Conservation (phyloP, 2,888 invertebrate genomes). For the Ophion costatus region DNA sequence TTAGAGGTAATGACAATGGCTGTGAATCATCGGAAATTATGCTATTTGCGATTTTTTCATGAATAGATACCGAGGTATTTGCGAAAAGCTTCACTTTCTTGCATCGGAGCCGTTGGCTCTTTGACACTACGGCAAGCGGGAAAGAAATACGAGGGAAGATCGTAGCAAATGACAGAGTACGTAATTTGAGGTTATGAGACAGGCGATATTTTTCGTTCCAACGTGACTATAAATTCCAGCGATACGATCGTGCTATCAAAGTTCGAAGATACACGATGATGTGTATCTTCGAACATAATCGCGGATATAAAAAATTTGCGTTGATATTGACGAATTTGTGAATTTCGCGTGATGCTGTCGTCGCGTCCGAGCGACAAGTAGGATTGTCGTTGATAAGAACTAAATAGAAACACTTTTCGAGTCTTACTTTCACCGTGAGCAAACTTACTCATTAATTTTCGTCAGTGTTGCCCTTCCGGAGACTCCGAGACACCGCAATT, state of each 20-base stretch:
- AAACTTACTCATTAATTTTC: conserved; percentile 22
- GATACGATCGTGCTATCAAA: neutral
- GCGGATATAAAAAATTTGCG: neutral
- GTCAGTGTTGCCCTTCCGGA: neutral
- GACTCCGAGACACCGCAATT: neutral
- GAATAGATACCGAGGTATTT: too few species aligned
- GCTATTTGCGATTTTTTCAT: too few species aligned
- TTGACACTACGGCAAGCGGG: too few species aligned
- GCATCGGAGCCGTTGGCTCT: neutral
- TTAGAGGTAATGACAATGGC: too few species aligned
- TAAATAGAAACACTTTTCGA: neutral
- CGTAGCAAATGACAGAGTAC: conserved; percentile 8
- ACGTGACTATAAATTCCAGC: neutral
- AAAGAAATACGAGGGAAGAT: neutral
- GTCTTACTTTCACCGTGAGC: neutral
- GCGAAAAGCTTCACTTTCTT: too few species aligned
- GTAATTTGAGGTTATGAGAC: conserved; percentile 52
- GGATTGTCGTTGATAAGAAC: neutral
- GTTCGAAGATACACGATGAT: neutral
- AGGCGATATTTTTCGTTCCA: conserved; percentile 2
- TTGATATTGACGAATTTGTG: neutral
- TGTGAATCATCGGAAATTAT: too few species aligned
- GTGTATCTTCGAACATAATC: neutral
- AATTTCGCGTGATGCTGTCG: conserved; percentile 46
- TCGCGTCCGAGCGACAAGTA: neutral